A percentile compares a stretch with the other conserved stretches of the same genome.
Evolutionary conservation across 1,140 invertebrate species (phyloP).

Genomic region (Asbolus verrucosus): DNA sequence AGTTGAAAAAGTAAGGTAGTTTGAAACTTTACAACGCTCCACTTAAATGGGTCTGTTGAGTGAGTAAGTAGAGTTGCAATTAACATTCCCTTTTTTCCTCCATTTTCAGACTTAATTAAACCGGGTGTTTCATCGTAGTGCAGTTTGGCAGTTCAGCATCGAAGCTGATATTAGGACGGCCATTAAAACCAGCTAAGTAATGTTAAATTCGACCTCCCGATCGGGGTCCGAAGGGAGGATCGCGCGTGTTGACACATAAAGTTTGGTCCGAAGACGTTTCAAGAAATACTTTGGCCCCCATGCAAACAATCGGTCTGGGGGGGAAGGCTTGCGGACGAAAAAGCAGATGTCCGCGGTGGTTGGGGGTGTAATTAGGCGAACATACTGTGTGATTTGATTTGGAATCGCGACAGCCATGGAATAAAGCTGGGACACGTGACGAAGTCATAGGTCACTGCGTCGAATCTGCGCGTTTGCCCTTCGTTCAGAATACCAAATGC

Average conservation of each 20-base stretch:
- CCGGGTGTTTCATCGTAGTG: too few species aligned
- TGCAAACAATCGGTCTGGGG: neutral
- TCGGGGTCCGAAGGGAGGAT: too few species aligned
- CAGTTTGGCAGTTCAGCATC: too few species aligned
- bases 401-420: slow-evolving; percentile 46
- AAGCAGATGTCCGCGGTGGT: slow-evolving; percentile 13
- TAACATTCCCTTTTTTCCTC: too few species aligned
- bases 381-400: slow-evolving; percentile 54
- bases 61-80: too few species aligned
- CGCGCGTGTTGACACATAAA: slow-evolving; percentile 3
- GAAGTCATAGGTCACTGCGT: slow-evolving; percentile 53
- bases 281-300: neutral
- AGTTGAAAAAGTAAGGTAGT: too few species aligned
- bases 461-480: slow-evolving; percentile 34
- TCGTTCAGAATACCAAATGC: slow-evolving; percentile 50
- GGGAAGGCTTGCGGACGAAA: slow-evolving; percentile 40
- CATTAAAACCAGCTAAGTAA: too few species aligned
- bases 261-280: slow-evolving; percentile 5
- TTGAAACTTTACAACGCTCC: too few species aligned
- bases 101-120: too few species aligned
- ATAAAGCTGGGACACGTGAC: slow-evolving; percentile 53
- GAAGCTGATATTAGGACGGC: too few species aligned
- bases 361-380: slow-evolving; percentile 43
- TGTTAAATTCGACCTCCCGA: too few species aligned
- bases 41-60: too few species aligned